Evolutionary conservation across 1,140 invertebrate genomes (phyloP).

Genomic region (Lycorma delicatula): DNA sequence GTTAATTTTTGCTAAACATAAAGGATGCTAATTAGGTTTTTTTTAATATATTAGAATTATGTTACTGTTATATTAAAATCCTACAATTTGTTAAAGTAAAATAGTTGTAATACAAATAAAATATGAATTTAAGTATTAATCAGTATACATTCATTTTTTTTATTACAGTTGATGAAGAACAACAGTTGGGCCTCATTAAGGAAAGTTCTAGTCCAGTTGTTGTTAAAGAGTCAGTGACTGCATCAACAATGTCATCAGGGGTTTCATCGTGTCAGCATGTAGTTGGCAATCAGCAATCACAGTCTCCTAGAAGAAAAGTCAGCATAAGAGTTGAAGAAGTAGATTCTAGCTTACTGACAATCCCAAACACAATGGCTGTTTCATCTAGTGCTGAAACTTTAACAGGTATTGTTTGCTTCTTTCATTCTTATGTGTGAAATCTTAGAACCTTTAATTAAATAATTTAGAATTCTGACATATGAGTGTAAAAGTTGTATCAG

Average conservation of each 20-base stretch:
- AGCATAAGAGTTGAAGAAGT: slow-evolving; percentile 39
- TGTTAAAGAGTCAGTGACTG: slow-evolving; percentile 6
- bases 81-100: no score
- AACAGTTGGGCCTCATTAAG: slow-evolving; percentile 35
- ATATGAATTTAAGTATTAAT: slow-evolving; percentile 2
- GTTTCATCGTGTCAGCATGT: not conserved
- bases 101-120: no score
- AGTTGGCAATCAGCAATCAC: slow-evolving; percentile 21
- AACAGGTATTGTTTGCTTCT: no score
- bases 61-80: no score
- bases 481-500: no score
- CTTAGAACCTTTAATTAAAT: no score
- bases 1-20: no score
- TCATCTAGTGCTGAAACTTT: slow-evolving; percentile 66
- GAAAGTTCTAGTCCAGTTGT: slow-evolving; percentile 17
- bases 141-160: not conserved
- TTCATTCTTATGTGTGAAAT: no score
- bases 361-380: slow-evolving; percentile 50
- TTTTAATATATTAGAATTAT: no score
- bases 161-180: slow-evolving; percentile 44
- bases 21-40: no score
- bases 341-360: slow-evolving; percentile 39
- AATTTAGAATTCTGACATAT: no score
- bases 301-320: slow-evolving; percentile 36
- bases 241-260: no score